Evolutionary conservation across 2,797 vertebrate genomes (phyloP), one percentile per base, ranked within the genome.

Genomic region (Oreortyx pictus): DNA sequence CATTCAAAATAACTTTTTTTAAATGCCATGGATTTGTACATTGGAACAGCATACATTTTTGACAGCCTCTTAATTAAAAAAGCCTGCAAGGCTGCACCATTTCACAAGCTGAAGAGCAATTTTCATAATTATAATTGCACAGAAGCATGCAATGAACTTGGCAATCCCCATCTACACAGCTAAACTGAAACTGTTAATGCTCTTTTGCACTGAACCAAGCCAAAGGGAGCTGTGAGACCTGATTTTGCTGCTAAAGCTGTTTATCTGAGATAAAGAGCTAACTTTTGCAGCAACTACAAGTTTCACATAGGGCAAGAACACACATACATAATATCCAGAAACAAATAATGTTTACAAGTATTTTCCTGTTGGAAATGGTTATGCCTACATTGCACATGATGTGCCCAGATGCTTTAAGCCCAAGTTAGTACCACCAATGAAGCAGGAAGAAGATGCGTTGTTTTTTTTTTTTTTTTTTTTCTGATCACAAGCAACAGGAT

Each of bases 211-310:
- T 93, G 92, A 97, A 94, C 86, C 82, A 92, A 79, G 77, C 82
- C 92, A 96, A 95, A 94, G 62, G 31, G 86, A 95, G 81, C 72
- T 78, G 68, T 73, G 56, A 94, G 85, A 95, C 70, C 84, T 85
- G 46, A 80, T 97, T 95, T 93, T 93, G 74, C 80, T 96, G 96
- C 96, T 96, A 97, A 97, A 96, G 92, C 80, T 95, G 97, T 97
- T 97, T 96, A 96, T 93, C 92, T 95, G 84, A 94, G 96, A 97
- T 97, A 97, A 96, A 92, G 90, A 93, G 94, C 92, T 90, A 96
- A 93, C 29, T 60, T 96, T 95, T 92, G 66, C 85, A 95, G 95
- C 84, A 97, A 85, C 93, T 92, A 92, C 89, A 94, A 90, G 90
- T 87, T 93, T 96, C 83, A 85, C 96, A 94, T 93, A 93, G 89